These are phyloP conservation scores for Drosophila hamatofila DNA, from an alignment of 2,888 invertebrate genomes.

Conservation along the genomic window DNA sequence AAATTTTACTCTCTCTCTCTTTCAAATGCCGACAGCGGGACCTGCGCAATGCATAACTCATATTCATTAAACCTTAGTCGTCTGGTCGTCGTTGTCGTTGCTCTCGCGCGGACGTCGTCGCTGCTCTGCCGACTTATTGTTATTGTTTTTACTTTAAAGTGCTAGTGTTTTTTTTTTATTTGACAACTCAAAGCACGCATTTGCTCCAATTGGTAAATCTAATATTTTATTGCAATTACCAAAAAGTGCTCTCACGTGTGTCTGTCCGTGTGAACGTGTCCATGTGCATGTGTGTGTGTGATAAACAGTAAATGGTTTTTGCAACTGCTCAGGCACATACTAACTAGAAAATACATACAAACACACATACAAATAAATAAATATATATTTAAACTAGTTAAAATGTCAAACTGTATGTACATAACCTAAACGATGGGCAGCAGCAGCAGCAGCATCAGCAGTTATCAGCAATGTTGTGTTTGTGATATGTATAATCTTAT, in stretches of 20 bases:
- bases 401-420: conserved; percentile 48
- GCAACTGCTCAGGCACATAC: conserved; percentile 34
- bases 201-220: conserved; percentile 44
- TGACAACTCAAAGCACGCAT: conserved; percentile 41
- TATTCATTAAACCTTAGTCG: conserved; percentile 43
- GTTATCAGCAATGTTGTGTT: conserved; percentile 34
- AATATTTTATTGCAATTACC: conserved; percentile 23
- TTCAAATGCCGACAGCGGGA: conserved; percentile 26
- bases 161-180: conserved; percentile 52
- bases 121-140: conserved; percentile 58
- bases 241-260: conserved; percentile 33
- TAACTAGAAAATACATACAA: conserved; percentile 37
- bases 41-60: conserved; percentile 43
- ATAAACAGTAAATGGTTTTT: conserved; percentile 45
- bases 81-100: conserved; percentile 53
- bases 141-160: conserved; percentile 59
- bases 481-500: conserved; percentile 30
- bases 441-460: conserved; percentile 25
- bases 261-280: conserved; percentile 6
- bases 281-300: conserved; percentile 18
- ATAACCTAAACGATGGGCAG: conserved; percentile 56
- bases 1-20: conserved; percentile 24
- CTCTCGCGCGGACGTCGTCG: conserved; percentile 54
- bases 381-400: conserved; percentile 31
- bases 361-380: neutral